Evolutionary conservation across 2,113 vertebrate genomes (phyloP), one percentile per base, ranked within the genome.

Genomic region (Oreotragus oreotragus): DNA sequence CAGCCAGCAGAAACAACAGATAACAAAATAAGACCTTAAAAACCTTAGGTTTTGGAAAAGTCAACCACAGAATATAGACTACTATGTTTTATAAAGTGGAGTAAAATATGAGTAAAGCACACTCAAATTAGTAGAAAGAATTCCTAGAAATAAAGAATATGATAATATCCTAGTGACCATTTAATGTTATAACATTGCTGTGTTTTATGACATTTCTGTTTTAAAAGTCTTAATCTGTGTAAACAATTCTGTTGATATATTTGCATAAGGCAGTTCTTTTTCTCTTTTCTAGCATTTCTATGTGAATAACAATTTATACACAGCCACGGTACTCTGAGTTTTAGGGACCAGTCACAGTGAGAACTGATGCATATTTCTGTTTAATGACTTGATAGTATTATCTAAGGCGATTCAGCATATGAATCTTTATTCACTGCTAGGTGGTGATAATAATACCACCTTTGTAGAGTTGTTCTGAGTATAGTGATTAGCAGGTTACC

Each of bases 141-240:
- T 90, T 86, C 76, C 85, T 95, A 90, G 47, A 80, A 84, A 94
- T 84, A 85, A 94, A 94, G 93, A 90, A 36, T 30, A 84, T n/a
- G 16, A 21, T 60, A 43, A 43, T 49, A 95, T 84, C 43, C 16
- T 91, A 91, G 55, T 51, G 17, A 15, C 25, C 16, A 25, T 25
- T 81, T 96, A 90, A 33, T 33, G 21, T 85, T 88, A 57, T 51
- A 90, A 76, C 25, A 89, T 5, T 88, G 39, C 43, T 43, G 57
- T 83, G 58, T 66, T 90, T 95, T 81, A 76, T 57, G 66, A 6
- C 6, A 70, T 90, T 95, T 92, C n/a, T 90, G 25, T 90, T 84
- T 80, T 39, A 62, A 89, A 70, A 27, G 25, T 57, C 6, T 95
- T 93, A 86, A 92, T 76, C 60, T 81, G 11, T 53, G 7, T 83